Evolutionary conservation across 2,113 vertebrate genomes (phyloP).

Genomic region (Limanda limanda): DNA sequence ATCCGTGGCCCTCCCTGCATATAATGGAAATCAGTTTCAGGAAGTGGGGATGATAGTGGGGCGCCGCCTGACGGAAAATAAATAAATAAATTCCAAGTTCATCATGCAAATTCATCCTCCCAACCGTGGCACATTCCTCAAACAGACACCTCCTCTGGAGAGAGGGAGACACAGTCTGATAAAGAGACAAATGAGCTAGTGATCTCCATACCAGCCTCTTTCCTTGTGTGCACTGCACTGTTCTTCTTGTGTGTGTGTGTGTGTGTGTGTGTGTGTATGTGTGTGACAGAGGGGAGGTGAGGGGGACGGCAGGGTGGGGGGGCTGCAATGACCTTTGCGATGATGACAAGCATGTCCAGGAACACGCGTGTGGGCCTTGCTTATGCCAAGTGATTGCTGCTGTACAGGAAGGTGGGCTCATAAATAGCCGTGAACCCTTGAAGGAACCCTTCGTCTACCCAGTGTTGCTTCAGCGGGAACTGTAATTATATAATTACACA

Average conservation of each 20-base stretch:
- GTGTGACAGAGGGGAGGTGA: conserved; percentile 37
- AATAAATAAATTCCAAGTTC: conserved; percentile 83
- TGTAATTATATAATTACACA: conserved; percentile 58
- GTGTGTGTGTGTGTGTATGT: conserved; percentile 30
- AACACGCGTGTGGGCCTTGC: conserved; percentile 67
- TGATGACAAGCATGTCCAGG: conserved; percentile 85
- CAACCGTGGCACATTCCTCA: conserved; percentile 94
- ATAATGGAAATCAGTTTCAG: conserved; percentile 72
- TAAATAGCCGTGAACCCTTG: conserved; percentile 38
- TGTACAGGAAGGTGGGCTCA: conserved; percentile 21
- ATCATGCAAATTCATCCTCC: conserved; percentile 94
- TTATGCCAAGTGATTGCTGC: conserved; percentile 60
- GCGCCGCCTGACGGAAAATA: conserved; percentile 69
- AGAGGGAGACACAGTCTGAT: conserved; percentile 89
- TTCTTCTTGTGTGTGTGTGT: conserved; percentile 22
- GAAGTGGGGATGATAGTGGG: conserved; percentile 50
- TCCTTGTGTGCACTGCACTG: conserved; percentile 54
- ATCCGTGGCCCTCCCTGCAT: conserved; percentile 61
- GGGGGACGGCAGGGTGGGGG: conserved; percentile 29
- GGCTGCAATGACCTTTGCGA: conserved; percentile 85
- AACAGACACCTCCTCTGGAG: conserved; percentile 94
- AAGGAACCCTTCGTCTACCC: conserved; percentile 28
- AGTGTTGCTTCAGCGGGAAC: conserved; percentile 14
- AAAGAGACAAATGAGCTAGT: conserved; percentile 94
- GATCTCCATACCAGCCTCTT: conserved; percentile 82